Conservation (phyloP, 2,113 vertebrate genomes). For the Lanius ludovicianus region DNA sequence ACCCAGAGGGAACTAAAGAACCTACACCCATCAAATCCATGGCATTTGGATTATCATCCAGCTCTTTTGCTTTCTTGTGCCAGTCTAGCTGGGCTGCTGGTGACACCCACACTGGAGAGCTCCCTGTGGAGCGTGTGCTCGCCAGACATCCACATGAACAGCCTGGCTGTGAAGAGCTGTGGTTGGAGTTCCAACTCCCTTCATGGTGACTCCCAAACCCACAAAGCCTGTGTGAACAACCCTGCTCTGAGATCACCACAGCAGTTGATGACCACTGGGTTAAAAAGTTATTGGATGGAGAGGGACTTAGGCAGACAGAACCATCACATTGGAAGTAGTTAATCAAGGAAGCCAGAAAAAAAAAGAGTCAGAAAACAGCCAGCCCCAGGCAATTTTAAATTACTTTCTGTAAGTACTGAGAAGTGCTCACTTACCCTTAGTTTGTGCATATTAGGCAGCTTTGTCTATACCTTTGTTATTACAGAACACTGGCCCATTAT, state of each 20-base stretch:
- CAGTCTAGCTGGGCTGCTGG: background rate
- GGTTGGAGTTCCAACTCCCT: rapidly evolving
- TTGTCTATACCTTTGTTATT: background rate
- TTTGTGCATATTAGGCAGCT: background rate
- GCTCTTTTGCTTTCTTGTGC: background rate
- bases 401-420: background rate
- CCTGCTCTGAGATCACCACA: background rate
- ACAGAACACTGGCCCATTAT: background rate
- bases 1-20: background rate
- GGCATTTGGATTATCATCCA: background rate
- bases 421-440: background rate
- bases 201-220: rapidly evolving
- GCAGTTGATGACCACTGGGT: rapidly evolving
- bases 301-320: background rate
- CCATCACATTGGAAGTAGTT: background rate
- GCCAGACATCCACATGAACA: rapidly evolving
- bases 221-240: background rate
- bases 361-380: background rate
- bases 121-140: background rate
- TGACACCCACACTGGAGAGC: rapidly evolving
- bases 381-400: background rate
- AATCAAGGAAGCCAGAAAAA: background rate
- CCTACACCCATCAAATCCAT: background rate
- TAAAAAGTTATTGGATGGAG: background rate
- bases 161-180: background rate